A percentile compares a stretch with the other conserved stretches of the same genome.
These are phyloP conservation scores for Sterrhoptilus dennistouni DNA, from an alignment of 2,113 vertebrate species.

Conservation along the genomic window DNA sequence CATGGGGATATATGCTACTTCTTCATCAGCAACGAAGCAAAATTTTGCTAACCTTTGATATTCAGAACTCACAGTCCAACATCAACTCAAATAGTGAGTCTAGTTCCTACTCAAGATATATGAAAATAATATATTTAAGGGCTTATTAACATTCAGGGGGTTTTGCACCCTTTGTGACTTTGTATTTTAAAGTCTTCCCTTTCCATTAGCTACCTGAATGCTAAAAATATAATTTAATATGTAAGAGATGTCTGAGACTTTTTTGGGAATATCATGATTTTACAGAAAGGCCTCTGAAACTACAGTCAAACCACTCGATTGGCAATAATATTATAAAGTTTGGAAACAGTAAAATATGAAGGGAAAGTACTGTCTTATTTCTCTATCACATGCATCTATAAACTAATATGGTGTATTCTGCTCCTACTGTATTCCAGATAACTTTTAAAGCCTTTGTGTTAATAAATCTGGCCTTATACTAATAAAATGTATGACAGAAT, in stretches of 20 bases:
- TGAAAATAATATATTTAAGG: not conserved
- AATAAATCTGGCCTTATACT: not conserved
- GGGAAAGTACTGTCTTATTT: not conserved
- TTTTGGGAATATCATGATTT: not conserved
- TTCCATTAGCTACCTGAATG: not conserved
- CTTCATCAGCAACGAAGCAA: not conserved
- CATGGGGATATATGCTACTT: not conserved
- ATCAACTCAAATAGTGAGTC: not conserved
- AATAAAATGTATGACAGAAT: not conserved
- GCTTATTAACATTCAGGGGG: not conserved
- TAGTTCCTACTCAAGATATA: not conserved
- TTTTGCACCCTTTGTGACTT: not conserved
- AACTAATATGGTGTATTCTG: not conserved
- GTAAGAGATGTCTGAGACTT: not conserved
- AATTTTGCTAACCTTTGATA: not conserved
- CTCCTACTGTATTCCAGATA: not conserved
- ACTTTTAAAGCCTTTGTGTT: constrained; percentile 1
- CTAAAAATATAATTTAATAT: not conserved
- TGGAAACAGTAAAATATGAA: not conserved
- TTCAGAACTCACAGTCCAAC: not conserved
- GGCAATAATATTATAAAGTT: not conserved
- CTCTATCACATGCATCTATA: not conserved
- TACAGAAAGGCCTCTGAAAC: not conserved
- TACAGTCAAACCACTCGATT: not conserved
- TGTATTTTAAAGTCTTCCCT: not conserved